Evolutionary conservation across 2,888 invertebrate species (phyloP).

Genomic region (Pammene fasciana): DNA sequence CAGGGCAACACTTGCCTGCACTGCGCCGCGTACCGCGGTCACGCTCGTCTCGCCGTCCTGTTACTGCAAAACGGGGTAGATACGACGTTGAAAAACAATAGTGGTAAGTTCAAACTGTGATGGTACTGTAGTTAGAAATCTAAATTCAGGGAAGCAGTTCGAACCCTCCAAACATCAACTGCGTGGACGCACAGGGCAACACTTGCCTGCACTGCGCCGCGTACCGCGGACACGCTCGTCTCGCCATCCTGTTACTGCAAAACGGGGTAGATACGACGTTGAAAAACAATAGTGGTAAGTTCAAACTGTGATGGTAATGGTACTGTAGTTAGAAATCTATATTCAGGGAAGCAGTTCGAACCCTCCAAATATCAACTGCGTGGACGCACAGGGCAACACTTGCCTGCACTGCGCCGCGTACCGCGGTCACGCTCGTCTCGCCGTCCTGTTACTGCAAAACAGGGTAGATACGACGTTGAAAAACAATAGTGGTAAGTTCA

Average conservation of each 20-base stretch:
- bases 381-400: slow-evolving; percentile 86
- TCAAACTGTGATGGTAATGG: no score
- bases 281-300: no score
- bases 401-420: slow-evolving; percentile 87
- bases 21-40: slow-evolving; percentile 86
- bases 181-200: no score
- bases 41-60: slow-evolving; percentile 85
- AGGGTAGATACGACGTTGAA: slow-evolving; percentile 85
- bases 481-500: slow-evolving; percentile 82
- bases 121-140: no score
- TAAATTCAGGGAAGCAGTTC: no score
- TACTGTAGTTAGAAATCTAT: no score
- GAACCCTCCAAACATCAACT: no score
- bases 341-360: slow-evolving; percentile 81
- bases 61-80: slow-evolving; percentile 87
- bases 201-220: no score
- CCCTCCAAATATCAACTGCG: slow-evolving; percentile 85
- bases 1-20: slow-evolving; percentile 87
- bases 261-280: no score
- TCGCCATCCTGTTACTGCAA: no score
- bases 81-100: slow-evolving; percentile 83
- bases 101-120: slow-evolving; percentile 67
- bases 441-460: slow-evolving; percentile 85
- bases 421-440: slow-evolving; percentile 85
- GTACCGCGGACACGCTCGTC: no score